Evolutionary conservation across 2,113 vertebrate genomes (phyloP).

Genomic region (Riparia riparia): DNA sequence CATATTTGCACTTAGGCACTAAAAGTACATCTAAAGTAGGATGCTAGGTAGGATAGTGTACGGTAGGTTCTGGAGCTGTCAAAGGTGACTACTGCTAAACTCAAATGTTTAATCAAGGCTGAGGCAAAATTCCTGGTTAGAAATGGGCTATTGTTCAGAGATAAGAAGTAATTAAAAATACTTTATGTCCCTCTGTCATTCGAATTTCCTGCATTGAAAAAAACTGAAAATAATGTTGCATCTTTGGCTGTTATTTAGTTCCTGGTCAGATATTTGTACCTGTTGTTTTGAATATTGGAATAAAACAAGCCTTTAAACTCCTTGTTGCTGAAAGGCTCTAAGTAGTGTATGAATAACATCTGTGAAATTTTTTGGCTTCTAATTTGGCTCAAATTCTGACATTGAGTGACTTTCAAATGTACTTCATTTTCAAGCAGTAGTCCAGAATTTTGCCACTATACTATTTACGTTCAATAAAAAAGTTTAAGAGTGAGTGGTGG

Average conservation of each 20-base stretch:
- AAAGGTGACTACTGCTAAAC: neutral
- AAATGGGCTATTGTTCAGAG: neutral
- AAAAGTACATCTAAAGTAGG: neutral
- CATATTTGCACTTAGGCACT: fast-evolving
- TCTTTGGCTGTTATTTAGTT: neutral
- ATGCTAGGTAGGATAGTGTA: neutral
- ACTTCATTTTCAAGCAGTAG: neutral
- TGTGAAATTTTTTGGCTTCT: neutral
- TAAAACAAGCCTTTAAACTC: neutral
- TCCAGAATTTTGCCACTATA: neutral
- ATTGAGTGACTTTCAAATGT: neutral
- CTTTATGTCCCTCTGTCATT: neutral
- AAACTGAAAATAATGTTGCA: neutral
- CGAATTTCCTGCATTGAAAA: neutral
- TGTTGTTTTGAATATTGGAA: neutral
- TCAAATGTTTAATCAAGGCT: neutral
- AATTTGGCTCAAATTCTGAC: neutral
- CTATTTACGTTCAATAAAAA: neutral
- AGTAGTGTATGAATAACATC: neutral
- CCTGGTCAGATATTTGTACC: neutral
- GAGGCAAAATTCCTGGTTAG: neutral
- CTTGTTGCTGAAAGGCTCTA: neutral
- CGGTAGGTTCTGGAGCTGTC: neutral
- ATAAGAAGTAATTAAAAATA: neutral
- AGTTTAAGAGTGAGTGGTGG: neutral